Conservation (phyloP, 2,888 invertebrate species). For the Graphium colonna region DNA sequence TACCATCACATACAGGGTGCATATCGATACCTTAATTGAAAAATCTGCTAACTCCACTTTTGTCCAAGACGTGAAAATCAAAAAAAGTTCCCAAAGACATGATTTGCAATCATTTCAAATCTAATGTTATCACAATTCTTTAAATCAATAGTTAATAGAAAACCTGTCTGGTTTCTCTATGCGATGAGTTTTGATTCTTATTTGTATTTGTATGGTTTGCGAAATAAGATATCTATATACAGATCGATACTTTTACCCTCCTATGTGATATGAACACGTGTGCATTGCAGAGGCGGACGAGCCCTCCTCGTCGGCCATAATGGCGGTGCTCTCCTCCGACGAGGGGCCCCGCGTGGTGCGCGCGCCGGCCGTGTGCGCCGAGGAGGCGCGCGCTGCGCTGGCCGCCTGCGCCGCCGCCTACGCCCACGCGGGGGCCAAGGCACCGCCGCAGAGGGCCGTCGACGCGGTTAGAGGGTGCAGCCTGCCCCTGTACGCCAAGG, state of each 20-base stretch:
- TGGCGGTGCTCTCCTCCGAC: conserved; percentile 73
- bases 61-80: too few relatives aligned
- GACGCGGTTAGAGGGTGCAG: conserved; percentile 83
- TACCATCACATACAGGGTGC: too few relatives aligned
- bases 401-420: conserved; percentile 65
- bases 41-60: too few relatives aligned
- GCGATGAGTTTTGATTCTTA: too few relatives aligned
- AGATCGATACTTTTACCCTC: background rate
- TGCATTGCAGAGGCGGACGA: conserved; percentile 59
- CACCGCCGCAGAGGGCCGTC: conserved; percentile 79
- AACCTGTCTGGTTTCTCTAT: too few relatives aligned
- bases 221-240: too few relatives aligned
- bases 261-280: background rate
- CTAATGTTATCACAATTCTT: too few relatives aligned
- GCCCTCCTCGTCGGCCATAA: conserved; percentile 69
- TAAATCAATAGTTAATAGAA: too few relatives aligned
- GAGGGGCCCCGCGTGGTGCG: conserved; percentile 65
- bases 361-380: conserved; percentile 64
- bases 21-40: too few relatives aligned
- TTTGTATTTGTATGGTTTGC: too few relatives aligned
- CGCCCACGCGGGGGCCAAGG: conserved; percentile 75
- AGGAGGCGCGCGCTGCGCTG: conserved; percentile 64
- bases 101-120: too few relatives aligned
- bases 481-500: conserved; percentile 85
- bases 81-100: too few relatives aligned